Percentiles rank a stretch among this genome's conserved stretches.
These are phyloP conservation scores for Manduca sexta DNA, from an alignment of 1,140 invertebrate species.

Conservation along the genomic window DNA sequence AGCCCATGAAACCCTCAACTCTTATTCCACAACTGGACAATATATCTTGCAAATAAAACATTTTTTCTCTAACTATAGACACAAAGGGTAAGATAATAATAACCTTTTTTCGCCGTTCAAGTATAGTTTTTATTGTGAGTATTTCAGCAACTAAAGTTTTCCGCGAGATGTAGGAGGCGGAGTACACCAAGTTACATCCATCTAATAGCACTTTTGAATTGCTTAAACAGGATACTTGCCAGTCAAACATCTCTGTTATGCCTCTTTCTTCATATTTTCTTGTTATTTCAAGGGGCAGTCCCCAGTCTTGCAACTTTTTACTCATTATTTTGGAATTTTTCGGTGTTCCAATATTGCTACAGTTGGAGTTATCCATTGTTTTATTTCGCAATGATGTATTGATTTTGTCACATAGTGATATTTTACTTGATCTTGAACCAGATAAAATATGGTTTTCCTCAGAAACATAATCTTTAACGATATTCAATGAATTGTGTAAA, in stretches of 20 bases:
- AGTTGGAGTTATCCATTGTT: neutral
- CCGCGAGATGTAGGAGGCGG: conserved; percentile 96
- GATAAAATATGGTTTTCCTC: conserved; percentile 16
- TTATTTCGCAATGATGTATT: conserved; percentile 13
- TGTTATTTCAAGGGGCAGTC: conserved; percentile 77
- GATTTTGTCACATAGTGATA: conserved; percentile 10
- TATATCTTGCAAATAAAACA: conserved; percentile 90
- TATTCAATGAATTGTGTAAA: conserved; percentile 42
- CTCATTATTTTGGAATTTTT: conserved; percentile 22
- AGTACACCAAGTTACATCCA: conserved; percentile 91
- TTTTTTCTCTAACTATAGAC: conserved; percentile 96
- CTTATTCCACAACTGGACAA: conserved; percentile 86
- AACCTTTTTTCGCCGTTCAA: conserved; percentile 92
- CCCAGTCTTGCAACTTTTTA: conserved; percentile 72
- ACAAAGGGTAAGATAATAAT: conserved; percentile 97
- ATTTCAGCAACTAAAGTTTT: conserved; percentile 98
- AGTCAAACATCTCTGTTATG: conserved; percentile 88
- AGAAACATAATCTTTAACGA: conserved; percentile 42
- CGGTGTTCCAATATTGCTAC: conserved; percentile 6
- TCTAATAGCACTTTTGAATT: conserved; percentile 82
- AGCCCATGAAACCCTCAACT: conserved; percentile 97
- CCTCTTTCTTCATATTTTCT: conserved; percentile 82
- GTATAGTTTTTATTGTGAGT: conserved; percentile 89
- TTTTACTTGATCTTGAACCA: conserved; percentile 12
- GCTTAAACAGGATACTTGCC: conserved; percentile 91